A percentile compares a stretch with the other conserved stretches of the same genome.
These are phyloP conservation scores for Synergus umbraculus DNA, from an alignment of 2,888 invertebrate species.

Conservation along the genomic window DNA sequence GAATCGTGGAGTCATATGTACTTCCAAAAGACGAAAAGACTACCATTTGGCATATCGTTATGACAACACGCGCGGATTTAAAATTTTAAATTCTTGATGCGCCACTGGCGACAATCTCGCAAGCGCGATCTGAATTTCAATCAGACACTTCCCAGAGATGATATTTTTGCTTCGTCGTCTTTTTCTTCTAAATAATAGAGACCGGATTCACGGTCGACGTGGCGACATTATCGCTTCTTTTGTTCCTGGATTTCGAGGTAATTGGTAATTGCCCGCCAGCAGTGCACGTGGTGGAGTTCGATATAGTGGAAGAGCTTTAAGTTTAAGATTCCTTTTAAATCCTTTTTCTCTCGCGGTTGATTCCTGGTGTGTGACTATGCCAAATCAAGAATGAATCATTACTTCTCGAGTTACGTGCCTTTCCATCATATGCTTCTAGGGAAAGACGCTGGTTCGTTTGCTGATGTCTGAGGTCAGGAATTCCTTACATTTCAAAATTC, in stretches of 20 bases:
- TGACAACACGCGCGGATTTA: constrained; percentile 14
- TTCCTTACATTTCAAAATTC: background rate
- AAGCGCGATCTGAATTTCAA: constrained; percentile 38
- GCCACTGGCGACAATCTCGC: constrained; percentile 23
- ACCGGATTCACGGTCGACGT: constrained; percentile 20
- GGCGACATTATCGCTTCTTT: constrained; percentile 20
- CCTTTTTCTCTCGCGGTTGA: background rate
- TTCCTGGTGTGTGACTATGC: constrained; percentile 7
- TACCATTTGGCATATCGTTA: constrained; percentile 7
- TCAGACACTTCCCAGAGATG: constrained; percentile 38
- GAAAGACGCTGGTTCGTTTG: background rate
- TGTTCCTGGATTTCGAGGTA: constrained; percentile 26
- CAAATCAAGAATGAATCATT: constrained; percentile 31
- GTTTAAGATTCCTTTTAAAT: background rate
- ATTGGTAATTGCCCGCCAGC: constrained; percentile 7
- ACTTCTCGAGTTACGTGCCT: background rate
- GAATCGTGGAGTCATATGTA: constrained; percentile 32
- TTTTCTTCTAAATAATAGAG: constrained; percentile 34
- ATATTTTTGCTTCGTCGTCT: constrained; percentile 28
- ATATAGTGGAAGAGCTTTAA: background rate
- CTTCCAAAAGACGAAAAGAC: background rate
- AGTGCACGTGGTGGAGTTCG: background rate
- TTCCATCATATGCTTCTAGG: background rate
- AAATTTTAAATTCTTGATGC: constrained; percentile 34
- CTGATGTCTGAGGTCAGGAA: constrained; percentile 8